A percentile compares a stretch with the other conserved stretches of the same genome.
These are phyloP conservation scores for Eristalis tenax DNA, from an alignment of 2,888 invertebrate genomes.

Conservation along the genomic window DNA sequence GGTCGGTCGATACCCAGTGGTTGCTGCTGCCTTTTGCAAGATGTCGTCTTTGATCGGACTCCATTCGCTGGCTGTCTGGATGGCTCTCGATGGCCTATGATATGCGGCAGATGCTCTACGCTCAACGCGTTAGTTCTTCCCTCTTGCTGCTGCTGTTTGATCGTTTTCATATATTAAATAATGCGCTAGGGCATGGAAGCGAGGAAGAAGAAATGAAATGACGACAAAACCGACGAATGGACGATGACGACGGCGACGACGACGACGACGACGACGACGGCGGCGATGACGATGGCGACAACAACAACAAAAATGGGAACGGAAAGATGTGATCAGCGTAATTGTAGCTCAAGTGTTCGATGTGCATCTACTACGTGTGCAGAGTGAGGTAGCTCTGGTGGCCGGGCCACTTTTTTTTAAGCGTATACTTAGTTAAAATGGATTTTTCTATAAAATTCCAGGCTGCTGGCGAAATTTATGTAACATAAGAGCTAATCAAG, in stretches of 20 bases:
- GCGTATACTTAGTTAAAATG: slow-evolving; percentile 60
- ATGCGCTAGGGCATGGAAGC: slow-evolving; percentile 56
- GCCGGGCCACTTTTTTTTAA: slow-evolving; percentile 53
- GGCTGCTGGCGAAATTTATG: slow-evolving; percentile 61
- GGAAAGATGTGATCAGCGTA: slow-evolving; percentile 60
- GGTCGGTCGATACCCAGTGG: background rate
- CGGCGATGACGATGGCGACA: background rate
- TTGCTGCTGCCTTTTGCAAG: slow-evolving; percentile 34
- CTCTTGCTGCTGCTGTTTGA: slow-evolving; percentile 35
- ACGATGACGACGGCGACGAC: background rate
- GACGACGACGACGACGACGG: background rate
- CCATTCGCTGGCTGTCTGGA: background rate
- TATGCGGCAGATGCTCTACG: slow-evolving; percentile 44
- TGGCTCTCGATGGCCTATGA: slow-evolving; percentile 9
- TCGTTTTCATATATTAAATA: slow-evolving; percentile 64
- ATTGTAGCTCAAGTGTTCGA: slow-evolving; percentile 50
- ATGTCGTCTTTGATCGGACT: slow-evolving; percentile 59
- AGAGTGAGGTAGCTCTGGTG: slow-evolving; percentile 35
- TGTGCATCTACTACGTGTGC: slow-evolving; percentile 31
- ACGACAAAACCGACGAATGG: slow-evolving; percentile 5
- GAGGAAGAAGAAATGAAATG: background rate
- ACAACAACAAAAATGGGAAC: slow-evolving; percentile 45
- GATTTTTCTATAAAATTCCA: slow-evolving; percentile 65
- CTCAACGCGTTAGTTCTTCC: slow-evolving; percentile 14
- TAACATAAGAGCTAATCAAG: slow-evolving; percentile 63